Conservation (phyloP, 2,797 vertebrate genomes). For the Moxostoma hubbsi region DNA sequence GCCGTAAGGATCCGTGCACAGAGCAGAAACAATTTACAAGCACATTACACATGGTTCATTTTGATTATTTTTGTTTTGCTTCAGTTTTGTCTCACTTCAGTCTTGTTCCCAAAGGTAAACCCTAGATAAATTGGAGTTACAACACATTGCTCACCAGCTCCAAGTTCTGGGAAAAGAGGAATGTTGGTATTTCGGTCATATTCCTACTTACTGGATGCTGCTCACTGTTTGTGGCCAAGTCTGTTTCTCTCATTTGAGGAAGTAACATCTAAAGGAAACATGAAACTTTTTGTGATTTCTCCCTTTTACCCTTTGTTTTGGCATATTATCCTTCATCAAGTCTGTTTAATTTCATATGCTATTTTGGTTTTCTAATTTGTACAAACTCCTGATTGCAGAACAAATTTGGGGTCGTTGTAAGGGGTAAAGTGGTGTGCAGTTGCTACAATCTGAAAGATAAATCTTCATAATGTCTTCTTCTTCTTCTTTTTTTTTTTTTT, state of each 20-base stretch:
- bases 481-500: too few species aligned
- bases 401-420: slow-evolving; percentile 46
- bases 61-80: slow-evolving; percentile 48
- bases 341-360: slow-evolving; percentile 71
- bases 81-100: slow-evolving; percentile 47
- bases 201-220: slow-evolving; percentile 66
- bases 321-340: slow-evolving; percentile 71
- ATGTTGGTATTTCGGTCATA: slow-evolving; percentile 70
- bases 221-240: slow-evolving; percentile 60
- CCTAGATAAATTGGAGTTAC: slow-evolving; percentile 22
- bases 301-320: slow-evolving; percentile 67
- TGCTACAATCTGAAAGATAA: slow-evolving; percentile 22
- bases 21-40: slow-evolving; percentile 48
- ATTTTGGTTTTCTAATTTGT: slow-evolving; percentile 59
- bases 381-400: slow-evolving; percentile 57
- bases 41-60: slow-evolving; percentile 4
- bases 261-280: slow-evolving; percentile 65
- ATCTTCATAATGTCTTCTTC: too few species aligned
- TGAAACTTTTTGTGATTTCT: slow-evolving; percentile 67
- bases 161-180: slow-evolving; percentile 49
- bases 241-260: slow-evolving; percentile 75
- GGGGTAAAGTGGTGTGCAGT: slow-evolving; percentile 47
- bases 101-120: slow-evolving; percentile 41
- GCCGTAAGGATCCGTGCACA: slow-evolving; percentile 38
- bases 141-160: slow-evolving; percentile 31